Percentiles rank a stretch among this genome's conserved stretches.
Conservation (phyloP, 2,888 invertebrate species). For the Mamestra brassicae region DNA sequence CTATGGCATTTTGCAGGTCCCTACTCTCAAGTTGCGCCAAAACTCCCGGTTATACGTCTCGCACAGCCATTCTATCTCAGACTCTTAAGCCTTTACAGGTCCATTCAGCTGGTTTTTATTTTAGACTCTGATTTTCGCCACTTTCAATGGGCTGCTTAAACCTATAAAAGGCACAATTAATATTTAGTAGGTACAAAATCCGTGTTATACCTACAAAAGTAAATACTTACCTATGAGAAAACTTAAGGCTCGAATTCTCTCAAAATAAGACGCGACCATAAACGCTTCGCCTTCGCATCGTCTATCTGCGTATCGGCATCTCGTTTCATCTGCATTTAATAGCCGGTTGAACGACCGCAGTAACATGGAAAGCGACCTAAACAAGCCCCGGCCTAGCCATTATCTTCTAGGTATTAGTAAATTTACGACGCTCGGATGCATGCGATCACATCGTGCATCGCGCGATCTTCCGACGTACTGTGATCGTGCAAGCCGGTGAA, state of each 20-base stretch:
- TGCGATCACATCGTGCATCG: conserved; percentile 56
- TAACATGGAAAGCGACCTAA: conserved; percentile 77
- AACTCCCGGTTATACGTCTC: background rate
- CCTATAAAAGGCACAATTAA: too few relatives aligned
- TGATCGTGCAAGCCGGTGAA: conserved; percentile 11
- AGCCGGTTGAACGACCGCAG: conserved; percentile 80
- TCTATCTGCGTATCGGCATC: conserved; percentile 18
- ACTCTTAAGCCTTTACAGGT: background rate
- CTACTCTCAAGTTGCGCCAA: background rate
- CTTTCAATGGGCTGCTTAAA: too few relatives aligned
- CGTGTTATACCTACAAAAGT: background rate
- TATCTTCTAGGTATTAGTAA: conserved; percentile 82
- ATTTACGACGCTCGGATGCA: conserved; percentile 79
- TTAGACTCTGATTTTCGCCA: background rate
- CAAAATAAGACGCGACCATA: conserved; percentile 1
- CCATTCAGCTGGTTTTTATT: background rate
- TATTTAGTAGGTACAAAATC: too few relatives aligned
- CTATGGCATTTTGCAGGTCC: background rate
- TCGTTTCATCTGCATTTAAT: conserved; percentile 46
- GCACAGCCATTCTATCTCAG: background rate
- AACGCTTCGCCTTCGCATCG: conserved; percentile 11
- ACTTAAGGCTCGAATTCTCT: background rate
- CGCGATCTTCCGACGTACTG: conserved; percentile 14
- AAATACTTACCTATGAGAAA: background rate
- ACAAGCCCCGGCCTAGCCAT: conserved; percentile 75